phyloP scores from a whole-genome alignment of 2,888 invertebrate species.

The Pachliopta kotzebuea region DNA sequence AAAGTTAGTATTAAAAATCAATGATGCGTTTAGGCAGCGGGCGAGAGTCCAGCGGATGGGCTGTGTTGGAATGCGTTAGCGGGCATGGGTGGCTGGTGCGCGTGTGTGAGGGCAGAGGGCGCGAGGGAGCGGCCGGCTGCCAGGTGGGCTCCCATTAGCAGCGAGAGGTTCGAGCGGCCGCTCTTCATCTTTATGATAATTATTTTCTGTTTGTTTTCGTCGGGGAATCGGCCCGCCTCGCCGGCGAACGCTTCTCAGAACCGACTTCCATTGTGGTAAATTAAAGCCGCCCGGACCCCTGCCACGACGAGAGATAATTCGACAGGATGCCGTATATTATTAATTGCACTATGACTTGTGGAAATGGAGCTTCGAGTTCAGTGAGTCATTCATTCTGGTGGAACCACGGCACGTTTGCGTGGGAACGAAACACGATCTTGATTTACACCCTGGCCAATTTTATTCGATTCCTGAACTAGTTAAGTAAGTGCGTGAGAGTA shows the following conservation, averaged over 20 bases:
- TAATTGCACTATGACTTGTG: constrained; percentile 81
- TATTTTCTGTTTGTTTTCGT: constrained; percentile 81
- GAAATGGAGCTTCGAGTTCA: constrained; percentile 76
- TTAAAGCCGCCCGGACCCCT: constrained; percentile 80
- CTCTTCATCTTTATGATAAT: constrained; percentile 81
- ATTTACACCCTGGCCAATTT: constrained; percentile 55
- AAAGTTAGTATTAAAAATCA: constrained; percentile 39
- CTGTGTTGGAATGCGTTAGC: constrained; percentile 48
- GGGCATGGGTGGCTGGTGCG: constrained; percentile 41
- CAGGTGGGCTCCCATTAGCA: constrained; percentile 78
- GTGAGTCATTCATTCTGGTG: constrained; percentile 77
- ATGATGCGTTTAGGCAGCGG: constrained; percentile 35
- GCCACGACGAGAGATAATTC: constrained; percentile 79
- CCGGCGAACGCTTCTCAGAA: constrained; percentile 75
- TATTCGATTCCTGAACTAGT: constrained; percentile 53
- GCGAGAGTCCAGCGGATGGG: constrained; percentile 39
- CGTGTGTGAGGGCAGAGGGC: constrained; percentile 36
- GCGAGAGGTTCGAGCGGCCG: constrained; percentile 74
- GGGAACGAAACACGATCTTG: constrained; percentile 64
- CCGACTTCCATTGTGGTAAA: constrained; percentile 79
- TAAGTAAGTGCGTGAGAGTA: constrained; percentile 37
- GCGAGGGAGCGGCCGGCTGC: constrained; percentile 48
- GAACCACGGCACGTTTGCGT: constrained; percentile 62
- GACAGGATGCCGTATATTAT: constrained; percentile 81
- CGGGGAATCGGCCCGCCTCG: constrained; percentile 77